Conservation (phyloP, 2,797 vertebrate genomes). For the Melopsittacus undulatus region DNA sequence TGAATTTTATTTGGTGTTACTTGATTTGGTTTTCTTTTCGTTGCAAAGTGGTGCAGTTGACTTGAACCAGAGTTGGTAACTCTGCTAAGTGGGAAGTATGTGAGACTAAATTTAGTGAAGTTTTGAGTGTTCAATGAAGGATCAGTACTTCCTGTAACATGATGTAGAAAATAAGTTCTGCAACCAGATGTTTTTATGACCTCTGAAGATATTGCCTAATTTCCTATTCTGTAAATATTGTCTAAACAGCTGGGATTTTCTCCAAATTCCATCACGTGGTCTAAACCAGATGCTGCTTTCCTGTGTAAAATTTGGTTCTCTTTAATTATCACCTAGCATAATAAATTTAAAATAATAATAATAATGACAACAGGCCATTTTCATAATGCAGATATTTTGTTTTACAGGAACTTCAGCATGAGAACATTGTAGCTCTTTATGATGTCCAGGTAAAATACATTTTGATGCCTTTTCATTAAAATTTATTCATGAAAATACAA, state of each 20-base stretch:
- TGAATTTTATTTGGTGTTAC: background rate
- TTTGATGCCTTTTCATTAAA: background rate
- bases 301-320: background rate
- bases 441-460: constrained; percentile 90
- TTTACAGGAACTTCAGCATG: constrained; percentile 95
- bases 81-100: background rate
- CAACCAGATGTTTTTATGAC: constrained; percentile 9
- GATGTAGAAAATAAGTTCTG: background rate
- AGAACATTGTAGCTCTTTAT: constrained; percentile 97
- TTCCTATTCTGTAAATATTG: background rate
- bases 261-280: background rate
- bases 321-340: background rate
- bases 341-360: background rate
- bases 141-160: background rate
- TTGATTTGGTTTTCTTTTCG: background rate
- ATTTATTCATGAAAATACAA: background rate
- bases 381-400: constrained; percentile 37
- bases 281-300: background rate
- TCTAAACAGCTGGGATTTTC: background rate
- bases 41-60: background rate
- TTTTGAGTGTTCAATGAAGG: background rate
- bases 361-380: background rate
- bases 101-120: background rate
- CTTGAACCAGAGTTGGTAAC: background rate
- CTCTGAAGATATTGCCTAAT: background rate